These are phyloP conservation scores for Scophthalmus maximus DNA, from an alignment of 2,113 vertebrate species.

Conservation along the genomic window DNA sequence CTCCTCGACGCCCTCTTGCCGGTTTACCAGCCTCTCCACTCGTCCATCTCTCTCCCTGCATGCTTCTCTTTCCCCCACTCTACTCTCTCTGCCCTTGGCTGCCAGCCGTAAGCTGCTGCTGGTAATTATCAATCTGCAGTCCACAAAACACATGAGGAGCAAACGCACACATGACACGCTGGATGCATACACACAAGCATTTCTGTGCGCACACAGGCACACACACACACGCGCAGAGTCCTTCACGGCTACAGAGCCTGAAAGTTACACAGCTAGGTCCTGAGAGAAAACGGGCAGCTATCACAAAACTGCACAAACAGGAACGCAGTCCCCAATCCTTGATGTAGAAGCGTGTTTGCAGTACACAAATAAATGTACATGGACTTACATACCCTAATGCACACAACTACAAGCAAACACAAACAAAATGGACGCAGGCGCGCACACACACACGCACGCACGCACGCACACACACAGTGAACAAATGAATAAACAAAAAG, in stretches of 20 bases:
- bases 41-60: constrained; percentile 9
- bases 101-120: constrained; percentile 54
- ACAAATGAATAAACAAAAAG: constrained; percentile 67
- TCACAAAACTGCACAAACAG: constrained; percentile 68
- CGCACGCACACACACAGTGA: constrained; percentile 34
- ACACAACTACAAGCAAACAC: constrained; percentile 62
- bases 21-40: constrained; percentile 9
- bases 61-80: not conserved
- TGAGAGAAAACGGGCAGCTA: constrained; percentile 56
- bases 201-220: constrained; percentile 5
- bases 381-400: constrained; percentile 49
- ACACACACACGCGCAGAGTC: constrained; percentile 30
- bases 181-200: constrained; percentile 11
- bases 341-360: constrained; percentile 63
- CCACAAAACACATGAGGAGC: constrained; percentile 48
- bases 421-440: constrained; percentile 50
- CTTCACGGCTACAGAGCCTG: constrained; percentile 52
- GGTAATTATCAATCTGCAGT: constrained; percentile 68
- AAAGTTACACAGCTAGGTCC: constrained; percentile 48
- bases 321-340: constrained; percentile 48
- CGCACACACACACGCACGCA: too few species aligned
- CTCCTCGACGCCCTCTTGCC: constrained; percentile 11
- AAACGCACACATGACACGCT: constrained; percentile 38
- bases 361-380: constrained; percentile 70
- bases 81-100: constrained; percentile 55